Evolutionary conservation across 2,888 invertebrate species (phyloP), one percentile per base, ranked within the genome.

Genomic region (Zele albiditarsus): DNA sequence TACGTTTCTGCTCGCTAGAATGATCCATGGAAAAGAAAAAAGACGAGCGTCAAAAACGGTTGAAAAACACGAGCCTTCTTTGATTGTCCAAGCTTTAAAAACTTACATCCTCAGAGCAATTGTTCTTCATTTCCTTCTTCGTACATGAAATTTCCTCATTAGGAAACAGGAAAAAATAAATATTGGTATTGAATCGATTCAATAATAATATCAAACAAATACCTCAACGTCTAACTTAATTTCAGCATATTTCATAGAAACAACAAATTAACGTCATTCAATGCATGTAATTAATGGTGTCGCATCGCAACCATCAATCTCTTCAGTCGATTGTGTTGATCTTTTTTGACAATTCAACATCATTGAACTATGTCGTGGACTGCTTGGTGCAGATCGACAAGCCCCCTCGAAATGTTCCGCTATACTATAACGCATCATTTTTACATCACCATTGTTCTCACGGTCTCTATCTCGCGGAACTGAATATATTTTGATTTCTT

Each of bases 311-410:
- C 82, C 83, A 73, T 87, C 86, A 66, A 87, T 85, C 42, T 87
- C 87, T 46, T 87, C 86, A 66, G 80, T 86, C 2, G 87, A 87
- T 38, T 86, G 87, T 8, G 82, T 82, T 3, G 77, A 79, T 60
- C 86, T 80, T 70, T 82, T 84, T 65, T 82, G 81, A 6, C 77
- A 63, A 46, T 84, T 81, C 8, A 85, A 67, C 3, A 82, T 66
- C n/a, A 77, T 78, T 3, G 80, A 78, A 63, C 84, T 85, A 62
- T 84, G 82, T 6, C 81, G 80, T 0, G 87, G 87, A 62, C 87
- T 87, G 76, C 79, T 87, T 0, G 87, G 87, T 20, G 86, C 86
- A 0, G 87, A 87, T 71, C 82, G 82, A 66, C 85, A 87, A n/a
- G 80, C 77, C 20, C 80, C 74, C 71, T 83, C 82, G 4, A 78